Conservation (phyloP, 2,888 invertebrate genomes). For the Acanthosoma haemorrhoidale region DNA sequence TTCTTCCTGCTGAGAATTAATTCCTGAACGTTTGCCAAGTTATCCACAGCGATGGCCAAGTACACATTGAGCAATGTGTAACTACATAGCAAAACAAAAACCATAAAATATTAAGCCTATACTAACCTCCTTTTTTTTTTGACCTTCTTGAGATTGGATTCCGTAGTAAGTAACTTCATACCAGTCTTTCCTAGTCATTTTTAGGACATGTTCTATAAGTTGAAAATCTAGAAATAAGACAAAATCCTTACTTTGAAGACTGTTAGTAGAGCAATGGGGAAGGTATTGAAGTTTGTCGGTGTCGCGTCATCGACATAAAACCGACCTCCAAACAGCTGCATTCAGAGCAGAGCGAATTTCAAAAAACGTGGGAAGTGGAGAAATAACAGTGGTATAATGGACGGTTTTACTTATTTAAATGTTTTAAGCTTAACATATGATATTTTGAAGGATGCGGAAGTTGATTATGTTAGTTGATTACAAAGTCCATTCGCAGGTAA, state of each 20-base stretch:
- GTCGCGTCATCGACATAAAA: conserved; percentile 87
- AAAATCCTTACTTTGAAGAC: conserved; percentile 86
- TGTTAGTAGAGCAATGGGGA: conserved; percentile 97
- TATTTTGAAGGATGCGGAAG: too few species aligned
- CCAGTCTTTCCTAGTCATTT: conserved; percentile 96
- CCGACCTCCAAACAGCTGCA: conserved; percentile 98
- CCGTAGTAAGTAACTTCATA: conserved; percentile 99
- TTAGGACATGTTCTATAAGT: background rate
- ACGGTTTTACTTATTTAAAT: too few species aligned
- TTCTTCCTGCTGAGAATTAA: conserved; percentile 97
- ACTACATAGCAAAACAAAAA: conserved; percentile 98
- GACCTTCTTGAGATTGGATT: conserved; percentile 93
- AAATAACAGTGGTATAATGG: conserved; percentile 97
- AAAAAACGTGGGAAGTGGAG: conserved; percentile 99
- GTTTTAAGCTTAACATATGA: too few species aligned
- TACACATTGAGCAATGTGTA: conserved; percentile 99
- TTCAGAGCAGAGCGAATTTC: conserved; percentile 97
- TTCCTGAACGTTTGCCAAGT: conserved; percentile 99
- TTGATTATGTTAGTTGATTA: too few species aligned
- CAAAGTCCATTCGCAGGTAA: too few species aligned
- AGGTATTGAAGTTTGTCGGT: conserved; percentile 98
- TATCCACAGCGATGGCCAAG: conserved; percentile 99
- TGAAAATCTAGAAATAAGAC: too few species aligned
- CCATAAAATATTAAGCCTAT: conserved; percentile 96
- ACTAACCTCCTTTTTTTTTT: conserved; percentile 80